Evolutionary conservation across 2,797 vertebrate genomes (phyloP), one percentile per base, ranked within the genome.

Genomic region (Pelochelys cantorii): DNA sequence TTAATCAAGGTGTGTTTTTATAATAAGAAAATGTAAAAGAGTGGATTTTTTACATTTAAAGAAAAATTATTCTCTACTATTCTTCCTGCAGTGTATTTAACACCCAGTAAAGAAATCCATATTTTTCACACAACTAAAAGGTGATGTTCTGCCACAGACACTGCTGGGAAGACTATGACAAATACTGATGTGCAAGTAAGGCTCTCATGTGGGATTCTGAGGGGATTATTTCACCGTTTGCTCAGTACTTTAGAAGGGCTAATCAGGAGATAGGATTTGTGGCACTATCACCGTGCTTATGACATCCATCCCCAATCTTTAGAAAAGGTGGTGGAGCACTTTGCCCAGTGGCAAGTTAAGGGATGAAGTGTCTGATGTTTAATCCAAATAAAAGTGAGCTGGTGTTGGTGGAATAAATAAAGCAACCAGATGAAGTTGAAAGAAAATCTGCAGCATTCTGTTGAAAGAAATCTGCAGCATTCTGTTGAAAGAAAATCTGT

Each of bases 391-490:
- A 48, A 87, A 86, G 65, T 53, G 17, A 83, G 92, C 92, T 75
- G 60, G 85, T 31, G 87, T 93, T 84, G 93, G 96, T 84, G 88
- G 88, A 86, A 87, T 79, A 75, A 86, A 60, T 15, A 78, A 11
- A 68, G 81, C 92, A 94, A 96, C 74, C 93, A 96, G 94, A 96
- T 92, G 96, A 97, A 85, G 94, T 91, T 95, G 92, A 94, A 95
- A 81, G 86, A 95, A 93, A 18, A 80, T 75, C 86, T 87, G 74
- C 59, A 91, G 94, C 88, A 88, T n/a, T n/a, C n/a, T n/a, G 94
- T 91, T 95, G 92, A 94, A 95, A 81, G 86, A 95, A 93, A 18
- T 75, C 86, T 87, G 74, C 59, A 91, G 94, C 88, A 88, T n/a
- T n/a, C n/a, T n/a, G 94, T 91, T 95, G 92, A 94, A 95, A 81